A percentile compares a stretch with the other conserved stretches of the same genome.
Conservation (phyloP, 1,140 invertebrate genomes). For the Zaprionus tsacasi region DNA sequence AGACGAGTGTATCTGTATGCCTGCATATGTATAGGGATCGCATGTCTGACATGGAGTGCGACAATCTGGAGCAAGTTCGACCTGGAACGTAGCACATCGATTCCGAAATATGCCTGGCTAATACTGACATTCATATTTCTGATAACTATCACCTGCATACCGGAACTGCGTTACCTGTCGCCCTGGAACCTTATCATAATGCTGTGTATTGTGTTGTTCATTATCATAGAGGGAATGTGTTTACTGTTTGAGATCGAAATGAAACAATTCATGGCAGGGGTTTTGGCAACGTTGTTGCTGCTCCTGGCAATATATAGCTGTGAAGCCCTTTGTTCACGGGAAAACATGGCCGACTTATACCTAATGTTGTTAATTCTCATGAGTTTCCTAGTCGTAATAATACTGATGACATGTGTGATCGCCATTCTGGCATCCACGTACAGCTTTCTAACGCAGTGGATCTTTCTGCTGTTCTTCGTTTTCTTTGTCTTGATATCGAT, state of each 20-base stretch:
- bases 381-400: not conserved
- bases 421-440: not conserved
- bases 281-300: rapidly evolving
- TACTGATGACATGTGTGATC: not conserved
- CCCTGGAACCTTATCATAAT: conserved; percentile 23
- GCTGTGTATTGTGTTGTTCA: not conserved
- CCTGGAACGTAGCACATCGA: not conserved
- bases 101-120: conserved; percentile 24
- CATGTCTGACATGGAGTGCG: not conserved
- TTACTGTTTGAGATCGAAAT: rapidly evolving
- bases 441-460: not conserved
- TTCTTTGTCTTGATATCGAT: not conserved
- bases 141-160: conserved; percentile 17
- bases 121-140: not conserved
- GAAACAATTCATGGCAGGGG: not conserved
- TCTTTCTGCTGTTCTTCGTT: not conserved
- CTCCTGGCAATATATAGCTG: not conserved
- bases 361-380: too few relatives aligned
- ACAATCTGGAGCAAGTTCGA: not conserved
- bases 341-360: not conserved
- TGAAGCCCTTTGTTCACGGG: conserved; percentile 29
- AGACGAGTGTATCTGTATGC: not conserved
- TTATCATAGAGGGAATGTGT: conserved; percentile 8
- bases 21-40: not conserved
- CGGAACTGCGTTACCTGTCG: not conserved